Base-by-base conservation (phyloP, 2,797 vertebrate species). In the Notolepis coatsorum region DNA sequence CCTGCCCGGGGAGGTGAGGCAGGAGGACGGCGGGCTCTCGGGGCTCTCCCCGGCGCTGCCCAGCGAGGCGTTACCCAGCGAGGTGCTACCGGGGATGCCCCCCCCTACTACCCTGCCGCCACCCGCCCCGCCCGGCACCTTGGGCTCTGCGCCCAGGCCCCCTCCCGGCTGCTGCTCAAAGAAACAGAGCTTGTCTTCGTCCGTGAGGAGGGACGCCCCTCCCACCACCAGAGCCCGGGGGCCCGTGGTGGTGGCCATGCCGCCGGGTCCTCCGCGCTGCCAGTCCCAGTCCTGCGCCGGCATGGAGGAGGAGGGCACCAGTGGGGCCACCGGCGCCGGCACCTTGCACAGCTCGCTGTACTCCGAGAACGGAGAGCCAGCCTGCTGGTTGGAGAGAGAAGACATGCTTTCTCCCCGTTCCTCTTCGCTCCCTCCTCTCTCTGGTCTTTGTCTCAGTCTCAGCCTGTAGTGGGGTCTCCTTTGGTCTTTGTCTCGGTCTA, bases 171-270 rank as follows among this genome's bases (percentile, higher is more conserved):
- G 91, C 3, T 91, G 92, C 55, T 96, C 95, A 7, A 94, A 96
- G 81, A 95, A 95, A 83, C 96, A 95, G 24, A 97, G 92, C 90
- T 96, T 97, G 84, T 95, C 96, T 79, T 96, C 95, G 7, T 97
- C 96, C 0, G 95, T 96, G 85, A 98, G 59, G 88, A 75, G 88
- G 31, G 85, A 49, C 43, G 79, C 69, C 1, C 88, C 82, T 0
- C 67, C 54, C 6, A 71, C 78, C 66, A 59, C 58, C 56, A 77
- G 18, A 9, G 65, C 70, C 92, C 75, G 87, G 85, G 68, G 72
- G 71, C 17, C 85, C 37, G 71, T 91, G 91, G 1, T 93, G 92
- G 81, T 94, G 91, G 13, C 93, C 93, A 73, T 88, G 92, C 81
- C 13, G 31, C 93, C 84, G 24, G 93, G 92, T 80, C 94, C 91